Evolutionary conservation across 2,113 vertebrate genomes (phyloP).

Genomic region (Coryphaenoides rupestris): DNA sequence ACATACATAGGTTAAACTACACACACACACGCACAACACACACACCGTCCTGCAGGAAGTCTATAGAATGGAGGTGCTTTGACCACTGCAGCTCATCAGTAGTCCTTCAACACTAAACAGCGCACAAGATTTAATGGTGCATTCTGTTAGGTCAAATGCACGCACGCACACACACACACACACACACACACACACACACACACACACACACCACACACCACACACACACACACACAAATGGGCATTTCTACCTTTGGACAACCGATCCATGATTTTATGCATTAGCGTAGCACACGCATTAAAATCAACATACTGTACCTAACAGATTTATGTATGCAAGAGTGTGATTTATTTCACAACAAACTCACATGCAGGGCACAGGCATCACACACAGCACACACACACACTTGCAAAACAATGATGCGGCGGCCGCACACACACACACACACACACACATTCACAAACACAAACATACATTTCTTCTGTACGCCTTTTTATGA

Average conservation of each 20-base stretch:
- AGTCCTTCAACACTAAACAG: slow-evolving; percentile 57
- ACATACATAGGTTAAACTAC: slow-evolving; percentile 4
- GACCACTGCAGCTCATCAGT: slow-evolving; percentile 58
- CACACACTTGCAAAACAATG: too few species aligned
- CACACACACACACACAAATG: neutral
- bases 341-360: too few species aligned
- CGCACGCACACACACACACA: neutral
- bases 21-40: slow-evolving; percentile 21
- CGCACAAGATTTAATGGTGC: slow-evolving; percentile 37
- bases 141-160: slow-evolving; percentile 11
- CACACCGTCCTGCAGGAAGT: slow-evolving; percentile 35
- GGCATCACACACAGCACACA: too few species aligned
- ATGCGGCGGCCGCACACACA: too few species aligned
- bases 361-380: too few species aligned
- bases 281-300: neutral
- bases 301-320: slow-evolving; percentile 13
- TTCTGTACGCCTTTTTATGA: too few species aligned
- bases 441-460: neutral
- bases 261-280: too few species aligned
- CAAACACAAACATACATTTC: neutral
- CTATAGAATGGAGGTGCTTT: slow-evolving; percentile 41
- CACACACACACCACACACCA: neutral
- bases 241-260: too few species aligned
- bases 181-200: neutral
- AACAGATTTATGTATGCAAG: slow-evolving; percentile 37